Evolutionary conservation across 2,797 vertebrate species (phyloP), one percentile per base, ranked within the genome.

Genomic region (Erpetoichthys calabaricus): DNA sequence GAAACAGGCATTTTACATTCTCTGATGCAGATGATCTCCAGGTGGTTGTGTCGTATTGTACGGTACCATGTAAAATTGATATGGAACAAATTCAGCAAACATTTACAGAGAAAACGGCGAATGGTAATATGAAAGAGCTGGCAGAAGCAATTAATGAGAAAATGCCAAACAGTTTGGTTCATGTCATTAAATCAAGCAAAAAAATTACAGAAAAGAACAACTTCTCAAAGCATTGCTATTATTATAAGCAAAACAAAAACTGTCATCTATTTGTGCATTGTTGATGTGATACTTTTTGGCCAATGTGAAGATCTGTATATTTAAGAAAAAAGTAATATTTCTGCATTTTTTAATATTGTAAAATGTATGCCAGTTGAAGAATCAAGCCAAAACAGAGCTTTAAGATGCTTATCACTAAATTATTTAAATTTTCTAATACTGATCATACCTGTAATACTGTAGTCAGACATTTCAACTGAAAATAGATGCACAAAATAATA

Each of bases 181-280:
- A 87, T 5, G 81, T 82, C 2, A 64, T 88, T 63, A 87, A 82
- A 66, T 74, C 76, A 55, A 85, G 77, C 71, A 88, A 86, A 69
- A 74, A 68, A 45, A 80, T 87, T 57, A 75, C 75, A 66, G 78
- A 88, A 68, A 68, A 61, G 67, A 86, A 86, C 75, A 87, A 80
- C 79, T 88, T 88, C 67, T 59, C 65, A 1, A 75, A 73, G 44
- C 84, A 86, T 44, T 82, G 73, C 62, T 84, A 83, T 57, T 86
- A 82, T 71, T 88, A 70, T 42, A 73, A 62, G 3, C 78, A 77
- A 63, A 78, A 84, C 68, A 86, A 84, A 74, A 46, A 44, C 47
- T 81, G 80, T 3, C 75, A 73, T 60, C 45, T 88, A 47, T 86
- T 75, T 9, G 74, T 88, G 68, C 86, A 88, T 60, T 65, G 25